Conservation (phyloP, 2,113 vertebrate genomes). For the Helogale parvula region DNA sequence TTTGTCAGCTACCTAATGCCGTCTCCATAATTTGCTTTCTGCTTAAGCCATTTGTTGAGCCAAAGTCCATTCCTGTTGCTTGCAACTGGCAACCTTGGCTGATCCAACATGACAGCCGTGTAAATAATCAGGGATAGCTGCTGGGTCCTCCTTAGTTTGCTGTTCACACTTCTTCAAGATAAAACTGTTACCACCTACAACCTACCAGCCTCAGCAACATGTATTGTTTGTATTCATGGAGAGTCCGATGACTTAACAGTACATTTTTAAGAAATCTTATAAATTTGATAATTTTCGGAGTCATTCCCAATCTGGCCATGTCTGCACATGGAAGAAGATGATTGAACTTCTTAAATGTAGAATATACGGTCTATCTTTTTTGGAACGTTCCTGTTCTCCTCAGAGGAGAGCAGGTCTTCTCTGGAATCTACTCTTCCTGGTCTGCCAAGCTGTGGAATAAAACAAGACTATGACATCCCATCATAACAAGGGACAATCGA, state of each 20-base stretch:
- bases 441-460: not conserved
- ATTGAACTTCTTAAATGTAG: not conserved
- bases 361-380: not conserved
- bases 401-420: not conserved
- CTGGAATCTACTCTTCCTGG: not conserved
- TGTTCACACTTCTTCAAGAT: not conserved
- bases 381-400: not conserved
- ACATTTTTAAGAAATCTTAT: not conserved
- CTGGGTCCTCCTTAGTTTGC: not conserved
- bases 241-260: not conserved
- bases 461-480: not conserved
- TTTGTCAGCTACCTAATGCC: not conserved
- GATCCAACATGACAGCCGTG: not conserved
- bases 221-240: not conserved
- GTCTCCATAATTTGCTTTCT: not conserved
- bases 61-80: slow-evolving; percentile 10
- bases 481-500: not conserved
- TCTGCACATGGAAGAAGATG: not conserved
- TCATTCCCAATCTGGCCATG: not conserved
- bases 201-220: not conserved
- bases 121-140: not conserved
- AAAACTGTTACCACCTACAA: not conserved
- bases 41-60: not conserved
- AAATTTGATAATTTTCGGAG: not conserved
- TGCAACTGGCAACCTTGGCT: not conserved